phyloP scores from a whole-genome alignment of 2,113 vertebrate genomes.

The Bubo blakistoni region DNA sequence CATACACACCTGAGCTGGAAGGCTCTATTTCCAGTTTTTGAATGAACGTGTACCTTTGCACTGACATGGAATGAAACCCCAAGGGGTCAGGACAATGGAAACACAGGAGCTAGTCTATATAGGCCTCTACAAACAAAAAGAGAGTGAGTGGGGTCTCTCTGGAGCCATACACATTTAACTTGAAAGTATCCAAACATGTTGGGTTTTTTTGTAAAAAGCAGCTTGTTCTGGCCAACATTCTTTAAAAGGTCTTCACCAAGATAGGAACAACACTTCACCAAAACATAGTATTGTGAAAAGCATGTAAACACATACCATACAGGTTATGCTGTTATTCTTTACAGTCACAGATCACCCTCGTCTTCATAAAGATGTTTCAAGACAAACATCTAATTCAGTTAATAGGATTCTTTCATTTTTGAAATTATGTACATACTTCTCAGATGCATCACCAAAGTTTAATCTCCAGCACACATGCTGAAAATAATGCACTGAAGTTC shows the following conservation, averaged over 20 bases:
- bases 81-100: neutral
- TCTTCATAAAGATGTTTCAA: neutral
- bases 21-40: neutral
- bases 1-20: neutral
- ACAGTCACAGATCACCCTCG: neutral
- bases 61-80: neutral
- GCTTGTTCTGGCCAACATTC: neutral
- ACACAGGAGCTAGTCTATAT: neutral
- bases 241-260: neutral
- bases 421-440: neutral
- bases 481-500: neutral
- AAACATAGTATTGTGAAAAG: slow-evolving; percentile 1
- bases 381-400: slow-evolving; percentile 12
- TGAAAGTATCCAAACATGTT: neutral
- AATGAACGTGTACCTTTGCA: neutral
- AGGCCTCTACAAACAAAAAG: neutral
- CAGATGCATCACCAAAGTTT: neutral
- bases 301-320: slow-evolving; percentile 1
- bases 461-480: neutral
- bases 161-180: neutral
- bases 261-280: slow-evolving; percentile 19
- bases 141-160: neutral
- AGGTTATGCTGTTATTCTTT: neutral
- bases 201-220: neutral
- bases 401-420: neutral